A percentile compares a stretch with the other conserved stretches of the same genome.
Evolutionary conservation across 2,888 invertebrate species (phyloP).

Genomic region (Argynnis bischoffii): DNA sequence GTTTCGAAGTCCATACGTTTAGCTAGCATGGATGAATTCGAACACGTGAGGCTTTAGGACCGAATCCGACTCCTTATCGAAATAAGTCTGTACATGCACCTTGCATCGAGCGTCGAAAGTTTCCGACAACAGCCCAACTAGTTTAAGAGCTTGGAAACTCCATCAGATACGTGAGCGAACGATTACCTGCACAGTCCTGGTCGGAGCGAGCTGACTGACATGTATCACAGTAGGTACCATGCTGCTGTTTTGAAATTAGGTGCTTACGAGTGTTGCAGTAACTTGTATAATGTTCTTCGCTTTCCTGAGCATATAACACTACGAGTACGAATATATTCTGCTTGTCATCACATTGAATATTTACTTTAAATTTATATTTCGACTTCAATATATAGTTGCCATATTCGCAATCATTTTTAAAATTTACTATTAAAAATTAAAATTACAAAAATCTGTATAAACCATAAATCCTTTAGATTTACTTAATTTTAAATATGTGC

Average conservation of each 20-base stretch:
- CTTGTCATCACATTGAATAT: neutral
- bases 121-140: constrained; percentile 76
- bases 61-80: constrained; percentile 71
- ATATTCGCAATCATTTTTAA: no score
- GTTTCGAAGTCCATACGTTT: constrained; percentile 22
- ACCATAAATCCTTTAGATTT: neutral
- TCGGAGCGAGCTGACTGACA: constrained; percentile 45
- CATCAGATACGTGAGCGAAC: constrained; percentile 77
- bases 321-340: neutral
- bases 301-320: constrained; percentile 6
- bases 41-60: constrained; percentile 69
- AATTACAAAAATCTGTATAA: neutral
- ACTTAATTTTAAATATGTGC: neutral
- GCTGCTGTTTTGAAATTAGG: constrained; percentile 35
- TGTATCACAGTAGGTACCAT: constrained; percentile 36
- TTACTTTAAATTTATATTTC: neutral
- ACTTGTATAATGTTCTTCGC: constrained; percentile 28
- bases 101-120: constrained; percentile 69
- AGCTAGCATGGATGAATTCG: constrained; percentile 20
- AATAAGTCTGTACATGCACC: constrained; percentile 65
- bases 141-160: constrained; percentile 79
- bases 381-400: neutral
- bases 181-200: constrained; percentile 61
- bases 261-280: constrained; percentile 29
- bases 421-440: no score